Conservation (phyloP, 1,140 invertebrate genomes). For the Brachionus paranguensis region DNA sequence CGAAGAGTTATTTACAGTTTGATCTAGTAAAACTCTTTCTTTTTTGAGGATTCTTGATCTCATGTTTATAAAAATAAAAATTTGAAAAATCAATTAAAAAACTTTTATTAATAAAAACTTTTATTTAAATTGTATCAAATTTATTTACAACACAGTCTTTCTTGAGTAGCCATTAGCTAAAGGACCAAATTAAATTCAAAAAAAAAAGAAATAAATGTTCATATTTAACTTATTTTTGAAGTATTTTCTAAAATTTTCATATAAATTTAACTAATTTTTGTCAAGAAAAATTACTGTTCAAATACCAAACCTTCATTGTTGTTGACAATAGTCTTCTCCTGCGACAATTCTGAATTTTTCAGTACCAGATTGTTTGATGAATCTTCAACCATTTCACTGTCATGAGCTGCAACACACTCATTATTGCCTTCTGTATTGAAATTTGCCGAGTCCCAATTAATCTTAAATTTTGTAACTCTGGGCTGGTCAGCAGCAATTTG, state of each 20-base stretch:
- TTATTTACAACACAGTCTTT: conserved; percentile 27
- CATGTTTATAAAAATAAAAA: too few relatives aligned
- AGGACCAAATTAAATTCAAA: not conserved
- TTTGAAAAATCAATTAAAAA: not conserved
- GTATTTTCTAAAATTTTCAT: not conserved
- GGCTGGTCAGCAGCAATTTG: conserved; percentile 35
- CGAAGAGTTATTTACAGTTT: too few relatives aligned
- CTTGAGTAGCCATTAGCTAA: conserved; percentile 15
- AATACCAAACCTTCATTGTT: conserved; percentile 34
- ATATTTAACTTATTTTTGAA: not conserved
- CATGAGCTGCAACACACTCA: not conserved
- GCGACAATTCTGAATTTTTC: not conserved
- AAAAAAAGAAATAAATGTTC: not conserved
- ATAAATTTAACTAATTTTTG: not conserved
- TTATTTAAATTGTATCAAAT: conserved; percentile 18
- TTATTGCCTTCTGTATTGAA: not conserved
- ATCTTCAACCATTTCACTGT: conserved; percentile 26
- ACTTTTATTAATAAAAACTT: not conserved
- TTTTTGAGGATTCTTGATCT: too few relatives aligned
- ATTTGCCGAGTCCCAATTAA: conserved; percentile 32
- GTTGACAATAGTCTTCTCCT: not conserved
- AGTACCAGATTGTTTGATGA: not conserved
- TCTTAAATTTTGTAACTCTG: conserved; percentile 39
- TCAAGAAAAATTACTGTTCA: conserved; percentile 11
- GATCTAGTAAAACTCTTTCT: too few relatives aligned